Conservation (phyloP, 2,888 invertebrate species). For the Ametastegia equiseti region DNA sequence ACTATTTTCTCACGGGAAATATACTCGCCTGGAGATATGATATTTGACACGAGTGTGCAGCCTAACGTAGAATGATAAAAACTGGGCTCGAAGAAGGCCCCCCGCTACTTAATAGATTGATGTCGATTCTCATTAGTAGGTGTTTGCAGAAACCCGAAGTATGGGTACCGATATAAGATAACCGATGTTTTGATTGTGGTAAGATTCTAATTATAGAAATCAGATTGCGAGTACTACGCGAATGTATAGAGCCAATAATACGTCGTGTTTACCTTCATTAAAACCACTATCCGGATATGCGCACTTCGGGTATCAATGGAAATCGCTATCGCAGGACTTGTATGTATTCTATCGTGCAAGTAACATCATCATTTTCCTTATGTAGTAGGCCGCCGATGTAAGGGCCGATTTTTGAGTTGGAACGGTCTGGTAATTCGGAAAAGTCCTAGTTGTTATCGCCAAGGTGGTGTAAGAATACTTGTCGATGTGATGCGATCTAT, state of each 20-base stretch:
- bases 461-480: not conserved
- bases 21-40: not conserved
- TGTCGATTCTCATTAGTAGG: not conserved
- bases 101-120: not conserved
- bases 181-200: slow-evolving; percentile 10
- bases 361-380: not conserved
- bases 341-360: not conserved
- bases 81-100: not conserved
- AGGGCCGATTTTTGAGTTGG: not conserved
- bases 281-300: not conserved
- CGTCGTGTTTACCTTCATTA: not conserved
- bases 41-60: not conserved
- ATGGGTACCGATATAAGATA: not conserved
- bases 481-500: not conserved
- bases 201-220: slow-evolving; percentile 12
- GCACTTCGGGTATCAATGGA: not conserved
- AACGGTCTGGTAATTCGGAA: not conserved
- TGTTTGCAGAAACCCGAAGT: not conserved
- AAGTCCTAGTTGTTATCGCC: not conserved
- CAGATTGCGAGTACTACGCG: not conserved
- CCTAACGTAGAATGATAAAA: not conserved
- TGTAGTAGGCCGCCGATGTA: not conserved
- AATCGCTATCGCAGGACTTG: not conserved
- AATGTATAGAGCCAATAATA: not conserved
- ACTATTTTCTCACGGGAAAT: not conserved